A percentile compares a stretch with the other conserved stretches of the same genome.
These are phyloP conservation scores for Solen grandis DNA, from an alignment of 1,140 invertebrate genomes.

Conservation along the genomic window DNA sequence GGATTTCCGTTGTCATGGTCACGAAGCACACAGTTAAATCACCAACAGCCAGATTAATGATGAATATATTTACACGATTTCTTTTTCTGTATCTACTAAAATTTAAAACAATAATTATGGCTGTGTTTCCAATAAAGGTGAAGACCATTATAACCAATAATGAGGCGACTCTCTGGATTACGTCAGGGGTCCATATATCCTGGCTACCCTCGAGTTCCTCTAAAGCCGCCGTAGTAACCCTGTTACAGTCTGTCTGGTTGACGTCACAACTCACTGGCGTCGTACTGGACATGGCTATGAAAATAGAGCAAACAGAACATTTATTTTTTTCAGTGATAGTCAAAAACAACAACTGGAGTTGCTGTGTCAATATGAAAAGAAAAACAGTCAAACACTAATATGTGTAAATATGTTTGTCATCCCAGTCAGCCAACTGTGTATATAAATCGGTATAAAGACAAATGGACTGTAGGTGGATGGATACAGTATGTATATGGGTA, in stretches of 20 bases:
- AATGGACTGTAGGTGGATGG: too few relatives aligned
- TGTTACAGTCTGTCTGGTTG: neutral
- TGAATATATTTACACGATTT: conserved; percentile 81
- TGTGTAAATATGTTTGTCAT: too few relatives aligned
- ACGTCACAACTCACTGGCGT: neutral
- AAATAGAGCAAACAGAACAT: too few relatives aligned
- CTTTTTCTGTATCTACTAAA: conserved; percentile 78
- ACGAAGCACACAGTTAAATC: conserved; percentile 81
- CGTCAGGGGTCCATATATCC: conserved; percentile 76
- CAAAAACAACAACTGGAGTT: too few relatives aligned
- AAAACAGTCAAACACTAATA: too few relatives aligned
- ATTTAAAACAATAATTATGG: conserved; percentile 80
- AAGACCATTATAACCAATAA: conserved; percentile 79
- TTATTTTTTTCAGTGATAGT: too few relatives aligned
- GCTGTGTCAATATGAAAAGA: too few relatives aligned
- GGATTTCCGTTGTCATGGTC: conserved; percentile 81
- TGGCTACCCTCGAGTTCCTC: too few relatives aligned
- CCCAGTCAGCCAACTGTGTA: too few relatives aligned
- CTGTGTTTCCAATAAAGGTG: conserved; percentile 80
- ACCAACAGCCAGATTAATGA: conserved; percentile 81
- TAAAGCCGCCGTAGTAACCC: neutral
- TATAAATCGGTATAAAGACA: too few relatives aligned
- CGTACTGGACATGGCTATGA: too few relatives aligned
- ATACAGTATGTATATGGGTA: too few relatives aligned
- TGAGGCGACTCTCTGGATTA: conserved; percentile 80